Base-by-base conservation (phyloP, 2,113 vertebrate genomes). In the Aleadryas rufinucha region DNA sequence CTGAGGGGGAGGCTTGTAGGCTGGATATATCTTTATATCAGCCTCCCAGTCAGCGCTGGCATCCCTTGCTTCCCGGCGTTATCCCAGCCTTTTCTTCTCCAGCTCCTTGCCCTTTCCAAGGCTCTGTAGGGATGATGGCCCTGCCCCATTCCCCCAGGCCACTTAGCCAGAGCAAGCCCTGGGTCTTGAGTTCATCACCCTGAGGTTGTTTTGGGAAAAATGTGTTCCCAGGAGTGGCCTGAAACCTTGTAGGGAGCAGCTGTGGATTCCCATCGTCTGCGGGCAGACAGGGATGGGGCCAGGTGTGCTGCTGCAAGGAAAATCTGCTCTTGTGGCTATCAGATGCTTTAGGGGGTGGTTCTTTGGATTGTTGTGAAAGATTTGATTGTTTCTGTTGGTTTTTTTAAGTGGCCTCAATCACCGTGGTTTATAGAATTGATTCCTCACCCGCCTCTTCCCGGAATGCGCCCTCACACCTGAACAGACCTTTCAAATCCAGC, bases 381-480 rank as follows among this genome's bases (percentile, higher is more conserved):
- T 94, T 93, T 86, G 74, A 68, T 91, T 75, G 88, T 68, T 94
- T 71, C 77, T 87, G 84, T 89, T 85, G 78, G n/a, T 93, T 95
- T 37, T 28, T 91, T 92, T 74, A 68, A 94, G 90, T 91, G 66
- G 71, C 85, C 91, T 96, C 93, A 84, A 35, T 97, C 95, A 57
- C 87, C 2, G 18, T n/a, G 80, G 76, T 94, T 69, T 93, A 54
- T 50, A 76, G 82, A 88, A 96, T 90, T 84, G 93, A 96, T 95
- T 95, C 92, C 91, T 96, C n/a, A 23, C 68, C 42, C 3, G 27
- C 31, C 95, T 91, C 94, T 89, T 78, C 81, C 84, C 75, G 41
- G 91, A 94, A 97, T 95, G 89, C 96, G 83, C 95, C 88, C 89
- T 97, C 97, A 87, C 94, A 94, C 39, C 76, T 95, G 96, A 98